phyloP scores from a whole-genome alignment of 2,113 vertebrate species.

The Pedetes capensis region DNA sequence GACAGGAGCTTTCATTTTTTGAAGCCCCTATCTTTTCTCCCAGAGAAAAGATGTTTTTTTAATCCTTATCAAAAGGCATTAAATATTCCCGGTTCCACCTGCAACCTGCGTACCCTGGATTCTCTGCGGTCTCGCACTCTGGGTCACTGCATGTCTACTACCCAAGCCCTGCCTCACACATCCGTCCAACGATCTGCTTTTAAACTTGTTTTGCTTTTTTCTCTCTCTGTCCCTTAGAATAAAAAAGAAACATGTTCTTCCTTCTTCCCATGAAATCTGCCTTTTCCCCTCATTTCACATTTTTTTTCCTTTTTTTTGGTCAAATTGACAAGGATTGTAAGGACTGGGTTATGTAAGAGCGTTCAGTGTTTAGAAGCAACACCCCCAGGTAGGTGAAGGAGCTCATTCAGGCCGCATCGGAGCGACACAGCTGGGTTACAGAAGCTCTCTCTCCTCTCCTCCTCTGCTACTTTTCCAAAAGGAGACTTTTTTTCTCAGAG shows the following conservation, averaged over 20 bases:
- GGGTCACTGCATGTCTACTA: background rate
- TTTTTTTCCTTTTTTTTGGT: background rate
- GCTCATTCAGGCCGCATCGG: background rate
- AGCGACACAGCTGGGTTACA: accelerated
- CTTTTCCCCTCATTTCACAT: background rate
- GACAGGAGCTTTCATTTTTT: background rate
- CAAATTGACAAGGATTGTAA: background rate
- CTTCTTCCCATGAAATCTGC: background rate
- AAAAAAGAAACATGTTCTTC: background rate
- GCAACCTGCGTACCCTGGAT: accelerated
- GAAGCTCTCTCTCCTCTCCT: no score
- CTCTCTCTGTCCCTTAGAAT: background rate
- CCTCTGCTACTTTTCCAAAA: background rate
- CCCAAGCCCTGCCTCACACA: accelerated
- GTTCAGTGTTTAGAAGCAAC: no score
- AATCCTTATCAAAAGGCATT: background rate
- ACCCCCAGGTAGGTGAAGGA: background rate
- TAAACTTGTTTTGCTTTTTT: background rate
- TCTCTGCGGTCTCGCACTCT: accelerated
- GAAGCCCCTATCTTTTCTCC: background rate
- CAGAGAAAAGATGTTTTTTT: background rate
- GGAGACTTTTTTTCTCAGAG: background rate
- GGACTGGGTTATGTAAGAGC: background rate
- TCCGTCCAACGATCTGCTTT: background rate
- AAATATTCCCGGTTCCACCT: accelerated